Evolutionary conservation across 2,888 invertebrate genomes (phyloP).

Genomic region (Acronicta alni): DNA sequence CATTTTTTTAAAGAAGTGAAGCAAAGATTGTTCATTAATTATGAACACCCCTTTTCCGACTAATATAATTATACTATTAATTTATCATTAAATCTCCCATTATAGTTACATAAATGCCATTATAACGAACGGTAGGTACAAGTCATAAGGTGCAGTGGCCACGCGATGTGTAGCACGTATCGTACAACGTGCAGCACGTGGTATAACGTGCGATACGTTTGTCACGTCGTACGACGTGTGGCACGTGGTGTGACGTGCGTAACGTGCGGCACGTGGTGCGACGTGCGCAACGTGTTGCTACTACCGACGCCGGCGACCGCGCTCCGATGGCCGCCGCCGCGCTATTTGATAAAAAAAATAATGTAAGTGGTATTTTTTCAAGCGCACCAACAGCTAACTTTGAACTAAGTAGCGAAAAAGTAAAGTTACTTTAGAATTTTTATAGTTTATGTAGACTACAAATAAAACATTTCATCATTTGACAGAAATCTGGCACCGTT

Average conservation of each 20-base stretch:
- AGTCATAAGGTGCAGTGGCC: neutral
- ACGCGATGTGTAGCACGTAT: constrained; percentile 5
- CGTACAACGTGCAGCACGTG: constrained; percentile 9
- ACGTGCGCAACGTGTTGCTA: constrained; percentile 1
- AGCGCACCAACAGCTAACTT: no score
- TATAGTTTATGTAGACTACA: no score
- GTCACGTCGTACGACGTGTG: neutral
- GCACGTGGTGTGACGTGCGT: constrained; percentile 4
- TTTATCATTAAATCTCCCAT: neutral
- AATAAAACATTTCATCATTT: no score
- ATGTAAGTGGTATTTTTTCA: neutral
- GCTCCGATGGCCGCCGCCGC: constrained; percentile 29
- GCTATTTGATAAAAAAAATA: constrained; percentile 15
- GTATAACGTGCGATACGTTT: neutral
- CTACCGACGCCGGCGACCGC: constrained; percentile 36
- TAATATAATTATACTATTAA: neutral
- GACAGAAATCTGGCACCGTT: no score
- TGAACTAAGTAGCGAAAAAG: no score
- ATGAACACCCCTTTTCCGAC: neutral
- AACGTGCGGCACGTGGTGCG: constrained; percentile 3
- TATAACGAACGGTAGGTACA: constrained; percentile 18
- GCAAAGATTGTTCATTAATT: neutral
- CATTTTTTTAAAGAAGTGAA: neutral
- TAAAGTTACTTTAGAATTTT: no score
- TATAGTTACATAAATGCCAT: constrained; percentile 14